These are phyloP conservation scores for Cryptops parisi DNA, from an alignment of 2,888 invertebrate species.

Conservation along the genomic window DNA sequence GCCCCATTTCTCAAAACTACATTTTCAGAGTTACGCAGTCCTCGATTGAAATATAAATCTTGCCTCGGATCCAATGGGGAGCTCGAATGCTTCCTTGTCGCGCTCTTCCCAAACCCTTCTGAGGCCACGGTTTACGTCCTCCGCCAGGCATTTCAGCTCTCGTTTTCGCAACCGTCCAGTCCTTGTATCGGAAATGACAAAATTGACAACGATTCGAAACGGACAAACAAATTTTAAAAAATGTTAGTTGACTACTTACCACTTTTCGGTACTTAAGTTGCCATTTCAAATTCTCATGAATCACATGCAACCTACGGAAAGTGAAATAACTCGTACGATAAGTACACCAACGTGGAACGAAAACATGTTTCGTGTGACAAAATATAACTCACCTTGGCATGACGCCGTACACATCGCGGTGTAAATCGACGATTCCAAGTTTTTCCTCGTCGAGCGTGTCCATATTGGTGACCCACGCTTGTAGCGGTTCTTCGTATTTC, in stretches of 20 bases:
- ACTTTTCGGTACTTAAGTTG: conserved; percentile 66
- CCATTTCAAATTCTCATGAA: conserved; percentile 76
- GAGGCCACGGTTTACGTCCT: conserved; percentile 90
- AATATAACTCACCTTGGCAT: conserved; percentile 46
- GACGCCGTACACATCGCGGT: conserved; percentile 72
- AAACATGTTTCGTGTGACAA: background rate
- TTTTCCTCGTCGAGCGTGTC: conserved; percentile 59
- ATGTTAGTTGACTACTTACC: conserved; percentile 34
- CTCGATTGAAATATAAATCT: too few species aligned
- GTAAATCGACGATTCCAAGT: conserved; percentile 70
- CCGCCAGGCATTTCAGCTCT: conserved; percentile 78
- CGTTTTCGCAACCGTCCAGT: conserved; percentile 60
- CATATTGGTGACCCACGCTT: conserved; percentile 76
- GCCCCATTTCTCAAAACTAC: too few species aligned
- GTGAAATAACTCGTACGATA: too few species aligned
- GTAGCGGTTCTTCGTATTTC: conserved; percentile 45
- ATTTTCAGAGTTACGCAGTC: too few species aligned
- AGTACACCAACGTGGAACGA: too few species aligned
- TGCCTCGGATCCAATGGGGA: conserved; percentile 59
- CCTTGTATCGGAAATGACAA: conserved; percentile 28
- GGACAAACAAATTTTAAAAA: background rate
- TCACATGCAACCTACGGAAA: conserved; percentile 49
- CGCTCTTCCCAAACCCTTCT: conserved; percentile 81
- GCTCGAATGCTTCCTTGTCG: conserved; percentile 86
- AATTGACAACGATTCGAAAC: conserved; percentile 10